Evolutionary conservation across 2,113 vertebrate genomes (phyloP).

Genomic region (Petromus typicus): DNA sequence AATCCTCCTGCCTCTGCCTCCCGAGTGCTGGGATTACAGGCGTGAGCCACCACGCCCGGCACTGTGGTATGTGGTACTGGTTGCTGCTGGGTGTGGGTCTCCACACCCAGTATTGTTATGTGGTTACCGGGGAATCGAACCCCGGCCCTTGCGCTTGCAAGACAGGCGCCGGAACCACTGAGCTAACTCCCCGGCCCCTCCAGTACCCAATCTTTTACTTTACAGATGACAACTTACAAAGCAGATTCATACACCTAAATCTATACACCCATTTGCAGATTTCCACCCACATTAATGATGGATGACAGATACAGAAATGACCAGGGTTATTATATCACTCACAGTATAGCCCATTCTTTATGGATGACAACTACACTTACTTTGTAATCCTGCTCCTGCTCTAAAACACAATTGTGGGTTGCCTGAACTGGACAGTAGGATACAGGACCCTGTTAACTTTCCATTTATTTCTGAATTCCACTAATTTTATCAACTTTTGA

Average conservation of each 20-base stretch:
- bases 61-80: no score
- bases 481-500: not conserved
- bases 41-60: no score
- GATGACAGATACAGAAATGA: not conserved
- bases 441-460: not conserved
- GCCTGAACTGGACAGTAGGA: not conserved
- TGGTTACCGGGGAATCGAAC: no score
- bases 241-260: not conserved
- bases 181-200: no score
- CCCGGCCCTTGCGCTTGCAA: no score
- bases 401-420: not conserved
- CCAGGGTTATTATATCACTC: not conserved
- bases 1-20: no score
- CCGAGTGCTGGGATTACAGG: no score
- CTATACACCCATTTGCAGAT: not conserved
- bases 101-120: no score
- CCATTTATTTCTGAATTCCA: slow-evolving; percentile 35
- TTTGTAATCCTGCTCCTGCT: not conserved
- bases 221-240: no score
- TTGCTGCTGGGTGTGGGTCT: no score
- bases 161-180: no score
- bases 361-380: not conserved
- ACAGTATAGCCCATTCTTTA: not conserved
- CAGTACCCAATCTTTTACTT: no score
- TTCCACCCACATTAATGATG: not conserved